Percentiles rank a stretch among this genome's conserved stretches.
Evolutionary conservation across 1,140 invertebrate genomes (phyloP).

Genomic region (Sitophilus oryzae): DNA sequence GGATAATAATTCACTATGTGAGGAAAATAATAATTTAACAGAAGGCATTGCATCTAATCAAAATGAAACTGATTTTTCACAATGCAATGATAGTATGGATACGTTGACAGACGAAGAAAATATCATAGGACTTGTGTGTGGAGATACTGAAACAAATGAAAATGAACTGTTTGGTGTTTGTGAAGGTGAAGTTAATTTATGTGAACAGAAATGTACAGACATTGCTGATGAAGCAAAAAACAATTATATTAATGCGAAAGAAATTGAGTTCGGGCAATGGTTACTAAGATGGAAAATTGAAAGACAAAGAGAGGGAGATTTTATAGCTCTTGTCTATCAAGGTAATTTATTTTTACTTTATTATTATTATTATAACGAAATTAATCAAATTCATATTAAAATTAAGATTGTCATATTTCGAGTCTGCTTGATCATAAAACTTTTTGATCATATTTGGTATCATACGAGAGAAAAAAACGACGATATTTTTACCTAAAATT

Average conservation of each 20-base stretch:
- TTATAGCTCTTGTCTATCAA: slow-evolving; percentile 35
- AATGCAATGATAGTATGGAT: too few relatives aligned
- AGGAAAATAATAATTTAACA: neutral
- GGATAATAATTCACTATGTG: neutral
- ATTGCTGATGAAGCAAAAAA: neutral
- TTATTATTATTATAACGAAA: too few relatives aligned
- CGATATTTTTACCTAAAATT: too few relatives aligned
- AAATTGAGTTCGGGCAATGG: slow-evolving; percentile 31
- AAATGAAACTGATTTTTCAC: neutral
- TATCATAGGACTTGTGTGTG: neutral
- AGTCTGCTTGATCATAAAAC: too few relatives aligned
- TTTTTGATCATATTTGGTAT: too few relatives aligned
- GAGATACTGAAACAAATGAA: too few relatives aligned
- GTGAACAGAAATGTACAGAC: neutral
- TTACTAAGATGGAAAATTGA: slow-evolving; percentile 31
- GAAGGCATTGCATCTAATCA: neutral
- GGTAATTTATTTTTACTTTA: too few relatives aligned
- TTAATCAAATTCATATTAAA: too few relatives aligned
- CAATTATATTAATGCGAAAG: slow-evolving; percentile 27
- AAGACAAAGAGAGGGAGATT: slow-evolving; percentile 33
- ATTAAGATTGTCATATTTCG: too few relatives aligned
- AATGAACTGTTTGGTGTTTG: neutral
- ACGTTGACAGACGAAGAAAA: neutral
- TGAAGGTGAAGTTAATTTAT: neutral
- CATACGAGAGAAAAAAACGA: too few relatives aligned